Base-by-base conservation (phyloP, 2,888 invertebrate genomes). In the Arge pagana region DNA sequence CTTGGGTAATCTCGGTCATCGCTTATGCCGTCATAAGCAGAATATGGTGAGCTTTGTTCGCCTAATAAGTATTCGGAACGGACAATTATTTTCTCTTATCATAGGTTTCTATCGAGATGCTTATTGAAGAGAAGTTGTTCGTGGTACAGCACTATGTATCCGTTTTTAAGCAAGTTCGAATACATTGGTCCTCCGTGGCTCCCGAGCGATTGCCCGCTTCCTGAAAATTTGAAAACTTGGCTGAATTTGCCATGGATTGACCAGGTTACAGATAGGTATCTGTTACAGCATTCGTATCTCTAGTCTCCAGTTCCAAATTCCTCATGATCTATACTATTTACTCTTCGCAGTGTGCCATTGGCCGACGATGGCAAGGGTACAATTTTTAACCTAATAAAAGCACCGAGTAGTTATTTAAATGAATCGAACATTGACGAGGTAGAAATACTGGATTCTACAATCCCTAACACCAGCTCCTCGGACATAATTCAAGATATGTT, bases 11-110 rank as follows among this genome's bases (percentile, higher is more conserved):
- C 74, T 80, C 82, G 35, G 60, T 82, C 11, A 77, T 83, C 68
- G 82, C 83, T 13, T 82, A 80, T 72, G 78, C 82, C 7, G 70
- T 82, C 16, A 59, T 83, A 11, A 78, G 83, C 58, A 76, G 84
- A 62, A 74, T 85, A 56, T 84, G 83, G 82, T 76, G 65, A 30
- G 33, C 31, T 23, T 50, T 26, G 26, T 30, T 30, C 41, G 8
- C n/a, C 23, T n/a, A 30, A 15, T 4, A 3, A n/a, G n/a, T n/a
- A n/a, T n/a, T n/a, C n/a, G n/a, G n/a, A n/a, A n/a, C n/a, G 28
- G 1, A 5, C 39, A n/a, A 24, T 30, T 8, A 23, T 50, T 33
- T 7, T 24, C 43, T 48, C 11, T 13, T 5, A 33, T 18, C 55
- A 0, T 48, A 75, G 76, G 75, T 75, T 81, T 6, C 67, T 83